Evolutionary conservation across 1,140 invertebrate species (phyloP), one percentile per base, ranked within the genome.

Genomic region (Meteorus sp.): DNA sequence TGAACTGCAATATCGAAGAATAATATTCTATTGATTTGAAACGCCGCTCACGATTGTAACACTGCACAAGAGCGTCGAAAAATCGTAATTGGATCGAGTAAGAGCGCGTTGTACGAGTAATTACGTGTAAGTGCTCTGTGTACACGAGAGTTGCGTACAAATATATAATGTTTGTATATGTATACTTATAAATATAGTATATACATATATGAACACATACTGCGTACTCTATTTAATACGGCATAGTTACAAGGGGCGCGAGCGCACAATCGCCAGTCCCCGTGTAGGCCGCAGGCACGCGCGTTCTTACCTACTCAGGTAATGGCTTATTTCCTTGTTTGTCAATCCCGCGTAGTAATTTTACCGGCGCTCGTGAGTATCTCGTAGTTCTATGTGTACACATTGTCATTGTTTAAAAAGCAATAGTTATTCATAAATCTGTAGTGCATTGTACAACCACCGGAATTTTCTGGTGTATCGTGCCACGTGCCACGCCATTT

Each of bases 281-380:
- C 35, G 33, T 55, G 33, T 41, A 35, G 45, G 56, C 56, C 47
- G 33, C 31, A 55, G 44, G 57, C 44, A 44, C 52, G 44, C 58
- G 52, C 55, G 58, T 47, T 59, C 57, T 51, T 54, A 55, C 55
- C 52, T 56, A 65, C 48, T 52, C 52, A n/a, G 37, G 62, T 67
- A 64, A 64, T 67, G 62, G 55, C 43, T 64, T 62, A 67, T 64
- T 67, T 67, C 62, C 62, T 67, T 67, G 62, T 67, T 67, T 67
- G 62, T 64, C 60, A 67, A 67, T 67, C 59, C 56, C 56, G 55
- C 52, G 61, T n/a, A n/a, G 60, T 62, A 63, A 45, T 54, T 27
- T 22, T 22, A 27, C 19, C 43, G 41, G 45, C 60, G 29, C 44
- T 52, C 22, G 37, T 48, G 33, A 15, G 27, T 60, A 44, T 47